Base-by-base conservation (phyloP, 2,113 vertebrate species). In the Scytalopus superciliaris region DNA sequence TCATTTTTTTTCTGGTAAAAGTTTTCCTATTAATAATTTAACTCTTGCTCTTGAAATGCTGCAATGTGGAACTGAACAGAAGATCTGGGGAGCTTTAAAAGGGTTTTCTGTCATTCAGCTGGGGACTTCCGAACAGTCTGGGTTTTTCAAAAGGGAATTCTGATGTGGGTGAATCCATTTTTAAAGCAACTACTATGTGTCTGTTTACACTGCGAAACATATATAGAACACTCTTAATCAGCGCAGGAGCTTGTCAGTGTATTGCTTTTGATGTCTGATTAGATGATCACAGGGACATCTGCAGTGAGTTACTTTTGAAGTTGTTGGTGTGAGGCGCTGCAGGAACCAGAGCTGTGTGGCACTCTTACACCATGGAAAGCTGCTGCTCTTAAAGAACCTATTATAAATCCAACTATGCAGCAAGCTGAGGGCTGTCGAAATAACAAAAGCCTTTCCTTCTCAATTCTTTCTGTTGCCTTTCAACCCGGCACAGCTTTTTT, bases 251-350 rank as follows among this genome's bases (percentile, higher is more conserved):
- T 96, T 98, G 97, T 98, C 97, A 96, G 96, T 59, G 53, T 77
- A 63, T 49, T 66, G 89, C 96, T 96, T 98, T 97, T 98, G 97
- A 98, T 98, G 97, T 98, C 95, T 98, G 97, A 98, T 98, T 96
- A 97, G 92, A 95, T 95, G 97, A 98, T 98, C 97, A 97, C 19
- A 97, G 93, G 94, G 95, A 96, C 97, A 98, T 98, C 97, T 98
- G 98, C 97, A 98, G 88, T 49, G 96, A 97, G 95, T 97, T 98
- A 97, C 95, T 93, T 98, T 96, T 97, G 96, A 97, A 98, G 97
- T 82, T 92, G 94, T 90, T 97, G 86, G 94, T 96, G 93, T 96
- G 95, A 95, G 89, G 89, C 74, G 9, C 82, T 95, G 64, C 93
- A 93, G 94, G 97, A 96, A 69, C 92, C 81, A 90, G 94, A 96